Conservation (phyloP, 2,888 invertebrate species). For the Timandra comae region DNA sequence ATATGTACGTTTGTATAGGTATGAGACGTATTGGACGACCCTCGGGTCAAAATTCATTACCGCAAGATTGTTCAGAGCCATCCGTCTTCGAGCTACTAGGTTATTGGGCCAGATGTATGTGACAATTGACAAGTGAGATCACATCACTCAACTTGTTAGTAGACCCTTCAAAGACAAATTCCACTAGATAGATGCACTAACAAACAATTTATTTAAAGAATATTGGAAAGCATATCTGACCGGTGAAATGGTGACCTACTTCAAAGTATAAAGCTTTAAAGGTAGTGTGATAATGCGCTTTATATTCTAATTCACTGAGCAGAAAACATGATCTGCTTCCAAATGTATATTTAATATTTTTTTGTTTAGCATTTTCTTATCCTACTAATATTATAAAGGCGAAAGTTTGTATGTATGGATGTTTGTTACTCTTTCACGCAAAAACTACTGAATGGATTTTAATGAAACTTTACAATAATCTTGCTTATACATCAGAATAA, state of each 20-base stretch:
- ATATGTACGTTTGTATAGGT: no score
- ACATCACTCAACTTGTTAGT: slow-evolving; percentile 1
- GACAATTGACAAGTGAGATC: slow-evolving; percentile 14
- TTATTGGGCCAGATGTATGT: slow-evolving; percentile 40
- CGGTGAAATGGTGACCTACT: slow-evolving; percentile 28
- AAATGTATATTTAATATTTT: no score
- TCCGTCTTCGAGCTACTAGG: slow-evolving; percentile 42
- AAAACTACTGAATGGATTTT: no score
- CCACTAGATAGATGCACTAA: background rate
- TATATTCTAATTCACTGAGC: slow-evolving; percentile 41
- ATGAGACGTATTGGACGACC: no score
- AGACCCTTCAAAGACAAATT: background rate
- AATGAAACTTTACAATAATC: no score
- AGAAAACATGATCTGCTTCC: slow-evolving; percentile 36
- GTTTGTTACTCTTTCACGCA: no score
- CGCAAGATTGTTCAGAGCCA: slow-evolving; percentile 12
- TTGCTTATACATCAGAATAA: no score
- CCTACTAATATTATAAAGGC: no score
- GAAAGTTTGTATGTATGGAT: no score
- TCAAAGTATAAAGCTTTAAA: slow-evolving; percentile 24
- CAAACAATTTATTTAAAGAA: slow-evolving; percentile 7
- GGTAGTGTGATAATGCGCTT: slow-evolving; percentile 31
- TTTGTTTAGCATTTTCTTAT: no score
- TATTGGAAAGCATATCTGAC: slow-evolving; percentile 23
- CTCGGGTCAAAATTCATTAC: background rate